These are phyloP conservation scores for Oophaga pumilio DNA, from an alignment of 2,113 vertebrate species.

Conservation along the genomic window DNA sequence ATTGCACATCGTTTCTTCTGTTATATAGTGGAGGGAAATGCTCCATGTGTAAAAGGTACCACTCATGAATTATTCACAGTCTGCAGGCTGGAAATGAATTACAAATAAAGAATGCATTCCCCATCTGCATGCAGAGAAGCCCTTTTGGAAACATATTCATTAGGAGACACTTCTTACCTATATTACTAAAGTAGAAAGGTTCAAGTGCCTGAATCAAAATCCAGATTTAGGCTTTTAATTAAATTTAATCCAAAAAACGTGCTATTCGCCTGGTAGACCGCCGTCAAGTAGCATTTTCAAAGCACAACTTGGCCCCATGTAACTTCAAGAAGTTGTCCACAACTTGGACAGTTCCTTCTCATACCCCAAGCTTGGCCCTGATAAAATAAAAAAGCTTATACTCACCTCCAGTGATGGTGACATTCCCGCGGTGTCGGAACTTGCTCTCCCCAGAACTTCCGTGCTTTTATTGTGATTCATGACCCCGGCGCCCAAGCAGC, in stretches of 20 bases:
- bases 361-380: too few relatives aligned
- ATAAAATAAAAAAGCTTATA: too few relatives aligned
- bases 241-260: neutral
- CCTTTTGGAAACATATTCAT: constrained; percentile 26
- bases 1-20: constrained; percentile 32
- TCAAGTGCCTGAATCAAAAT: constrained; percentile 14
- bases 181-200: neutral
- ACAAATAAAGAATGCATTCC: constrained; percentile 39
- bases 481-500: too few relatives aligned
- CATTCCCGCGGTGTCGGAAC: too few relatives aligned
- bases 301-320: neutral
- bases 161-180: constrained; percentile 29
- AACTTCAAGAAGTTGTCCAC: neutral
- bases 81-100: constrained; percentile 37
- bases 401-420: too few relatives aligned
- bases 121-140: constrained; percentile 39
- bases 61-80: constrained; percentile 54
- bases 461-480: too few relatives aligned
- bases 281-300: neutral
- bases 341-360: too few relatives aligned
- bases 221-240: constrained; percentile 32
- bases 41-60: constrained; percentile 50
- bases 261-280: neutral
- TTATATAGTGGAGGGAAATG: constrained; percentile 13
- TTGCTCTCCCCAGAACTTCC: too few relatives aligned